phyloP scores from a whole-genome alignment of 2,113 vertebrate genomes.

The Epinephelus fuscoguttatus region DNA sequence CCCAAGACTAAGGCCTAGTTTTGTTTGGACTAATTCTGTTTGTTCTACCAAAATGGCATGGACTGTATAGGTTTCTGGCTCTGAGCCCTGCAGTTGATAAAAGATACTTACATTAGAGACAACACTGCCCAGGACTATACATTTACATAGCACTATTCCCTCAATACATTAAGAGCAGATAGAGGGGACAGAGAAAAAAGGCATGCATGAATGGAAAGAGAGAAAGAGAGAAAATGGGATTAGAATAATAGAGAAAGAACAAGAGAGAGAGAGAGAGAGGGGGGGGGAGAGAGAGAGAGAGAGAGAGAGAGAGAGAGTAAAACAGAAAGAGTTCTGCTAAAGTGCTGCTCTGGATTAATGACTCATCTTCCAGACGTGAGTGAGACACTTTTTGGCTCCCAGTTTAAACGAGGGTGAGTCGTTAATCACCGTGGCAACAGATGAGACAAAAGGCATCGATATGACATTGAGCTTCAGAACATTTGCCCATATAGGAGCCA shows the following conservation, averaged over 20 bases:
- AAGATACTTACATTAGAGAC: constrained; percentile 25
- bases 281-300: background rate
- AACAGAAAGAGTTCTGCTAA: constrained; percentile 44
- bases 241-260: too few relatives aligned
- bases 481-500: constrained; percentile 33
- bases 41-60: constrained; percentile 3
- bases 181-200: background rate
- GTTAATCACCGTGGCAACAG: constrained; percentile 64
- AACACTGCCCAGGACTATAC: constrained; percentile 11
- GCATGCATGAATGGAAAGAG: background rate
- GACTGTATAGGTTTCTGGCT: constrained; percentile 14
- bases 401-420: constrained; percentile 11
- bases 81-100: constrained; percentile 5
- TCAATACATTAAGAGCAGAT: constrained; percentile 10
- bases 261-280: background rate
- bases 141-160: constrained; percentile 17
- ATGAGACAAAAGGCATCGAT: constrained; percentile 59
- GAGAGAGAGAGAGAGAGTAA: background rate
- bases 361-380: constrained; percentile 43
- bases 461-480: constrained; percentile 56
- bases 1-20: background rate
- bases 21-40: constrained; percentile 13
- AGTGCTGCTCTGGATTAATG: constrained; percentile 64
- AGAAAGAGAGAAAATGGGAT: background rate
- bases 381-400: constrained; percentile 46